Evolutionary conservation across 2,888 invertebrate species (phyloP), one percentile per base, ranked within the genome.

Genomic region (Drosophila pullipes): DNA sequence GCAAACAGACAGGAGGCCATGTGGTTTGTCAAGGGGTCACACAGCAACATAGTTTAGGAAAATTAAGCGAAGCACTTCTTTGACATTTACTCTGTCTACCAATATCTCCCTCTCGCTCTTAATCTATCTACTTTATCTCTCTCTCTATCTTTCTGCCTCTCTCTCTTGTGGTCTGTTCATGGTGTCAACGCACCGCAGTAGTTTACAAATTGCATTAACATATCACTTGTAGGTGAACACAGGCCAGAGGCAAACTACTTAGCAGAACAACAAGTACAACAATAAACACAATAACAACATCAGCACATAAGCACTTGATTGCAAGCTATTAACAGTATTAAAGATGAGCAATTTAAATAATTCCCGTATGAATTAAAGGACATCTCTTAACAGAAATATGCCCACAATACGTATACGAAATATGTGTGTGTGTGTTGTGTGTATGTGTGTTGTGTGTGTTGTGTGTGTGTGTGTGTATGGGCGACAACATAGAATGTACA

Each of bases 271-370:
- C 35, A 47, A 47, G 25, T 16, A 44, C 52, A 41, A 60, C 49
- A 59, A 67, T 44, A 60, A 44, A 57, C 65, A 66, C 62, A 71
- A 53, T 52, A 47, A 59, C 68, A 63, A 67, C 33, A 57, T 58
- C 61, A 78, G 44, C 63, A 70, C 74, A 72, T 69, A 81, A 72
- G 50, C 74, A 78, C 85, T 81, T 91, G 84, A 91, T 90, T 85
- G 83, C 82, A 82, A 79, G 82, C 89, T 85, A 89, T 91, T 91
- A 92, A 90, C 89, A 83, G 84, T 83, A 89, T 91, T 86, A 81
- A 90, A 85, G 80, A 82, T 74, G 79, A 55, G 66, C 79, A 87
- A 89, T 92, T 84, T 86, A 83, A 84, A 87, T 89, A 85, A 91
- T 85, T 89, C 85, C 82, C 83, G 76, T 67, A 78, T 82, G 85